Evolutionary conservation across 2,113 vertebrate species (phyloP).

Genomic region (Lasiurus borealis): DNA sequence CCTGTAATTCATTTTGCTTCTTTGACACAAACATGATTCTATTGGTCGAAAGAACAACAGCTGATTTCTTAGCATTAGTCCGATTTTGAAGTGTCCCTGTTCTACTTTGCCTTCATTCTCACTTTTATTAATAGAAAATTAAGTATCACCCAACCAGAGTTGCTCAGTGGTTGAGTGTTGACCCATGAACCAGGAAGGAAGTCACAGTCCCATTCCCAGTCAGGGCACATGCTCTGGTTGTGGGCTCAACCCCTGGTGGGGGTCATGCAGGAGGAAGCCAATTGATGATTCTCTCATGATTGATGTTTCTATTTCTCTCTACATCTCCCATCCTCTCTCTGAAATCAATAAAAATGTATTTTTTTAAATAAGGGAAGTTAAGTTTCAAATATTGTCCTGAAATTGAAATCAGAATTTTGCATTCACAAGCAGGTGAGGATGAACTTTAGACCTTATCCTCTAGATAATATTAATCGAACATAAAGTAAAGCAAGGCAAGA

Average conservation of each 20-base stretch:
- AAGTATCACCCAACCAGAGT: neutral
- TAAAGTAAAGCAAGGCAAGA: neutral
- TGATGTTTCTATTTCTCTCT: too few species aligned
- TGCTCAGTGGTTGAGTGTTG: too few species aligned
- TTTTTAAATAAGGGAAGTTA: neutral
- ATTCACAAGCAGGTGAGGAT: neutral
- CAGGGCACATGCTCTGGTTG: too few species aligned
- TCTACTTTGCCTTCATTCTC: neutral
- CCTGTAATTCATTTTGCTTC: neutral
- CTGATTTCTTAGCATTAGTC: neutral
- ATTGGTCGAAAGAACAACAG: neutral
- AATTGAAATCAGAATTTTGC: neutral
- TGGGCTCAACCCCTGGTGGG: too few species aligned
- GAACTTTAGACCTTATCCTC: neutral
- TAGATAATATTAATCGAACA: neutral
- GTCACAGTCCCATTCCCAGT: too few species aligned
- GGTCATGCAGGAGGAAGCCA: too few species aligned
- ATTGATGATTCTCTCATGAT: too few species aligned
- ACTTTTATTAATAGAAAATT: neutral
- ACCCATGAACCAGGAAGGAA: too few species aligned
- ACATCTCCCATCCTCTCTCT: too few species aligned
- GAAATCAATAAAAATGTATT: too few species aligned
- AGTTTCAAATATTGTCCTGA: neutral
- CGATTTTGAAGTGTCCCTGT: neutral
- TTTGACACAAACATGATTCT: neutral